Conservation (phyloP, 2,888 invertebrate species). For the Gibbula magus region DNA sequence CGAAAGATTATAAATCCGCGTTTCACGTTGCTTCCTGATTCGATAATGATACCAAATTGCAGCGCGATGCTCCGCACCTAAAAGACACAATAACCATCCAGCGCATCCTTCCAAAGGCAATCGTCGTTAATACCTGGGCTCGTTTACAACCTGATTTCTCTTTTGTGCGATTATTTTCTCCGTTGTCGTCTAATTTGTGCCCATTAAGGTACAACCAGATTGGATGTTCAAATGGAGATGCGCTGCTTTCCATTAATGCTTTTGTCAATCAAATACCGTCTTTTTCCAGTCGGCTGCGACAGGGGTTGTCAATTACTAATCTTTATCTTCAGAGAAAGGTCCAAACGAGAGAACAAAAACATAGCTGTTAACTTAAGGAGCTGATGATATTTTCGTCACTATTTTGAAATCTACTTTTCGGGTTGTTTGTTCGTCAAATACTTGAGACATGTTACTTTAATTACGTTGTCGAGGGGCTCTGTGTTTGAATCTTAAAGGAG, state of each 20-base stretch:
- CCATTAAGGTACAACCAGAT: conserved; percentile 7
- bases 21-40: conserved; percentile 13
- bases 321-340: not conserved
- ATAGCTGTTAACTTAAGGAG: not conserved
- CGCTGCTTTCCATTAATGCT: not conserved
- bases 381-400: conserved; percentile 5
- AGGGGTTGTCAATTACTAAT: conserved; percentile 13
- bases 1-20: conserved; percentile 1
- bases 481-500: not conserved
- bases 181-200: conserved; percentile 15
- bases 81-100: not conserved
- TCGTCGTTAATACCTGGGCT: not conserved
- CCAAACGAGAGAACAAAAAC: not conserved
- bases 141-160: conserved; percentile 1
- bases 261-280: not conserved
- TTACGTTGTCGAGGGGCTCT: not conserved
- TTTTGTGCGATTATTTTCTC: conserved; percentile 20
- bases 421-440: not conserved
- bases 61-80: not conserved
- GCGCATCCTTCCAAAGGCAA: not conserved
- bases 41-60: conserved; percentile 18
- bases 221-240: not conserved
- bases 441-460: conserved; percentile 6
- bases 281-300: not conserved
- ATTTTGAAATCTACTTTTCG: conserved; percentile 1